Evolutionary conservation across 2,888 invertebrate species (phyloP).

Genomic region (Drosophila tanythrix): DNA sequence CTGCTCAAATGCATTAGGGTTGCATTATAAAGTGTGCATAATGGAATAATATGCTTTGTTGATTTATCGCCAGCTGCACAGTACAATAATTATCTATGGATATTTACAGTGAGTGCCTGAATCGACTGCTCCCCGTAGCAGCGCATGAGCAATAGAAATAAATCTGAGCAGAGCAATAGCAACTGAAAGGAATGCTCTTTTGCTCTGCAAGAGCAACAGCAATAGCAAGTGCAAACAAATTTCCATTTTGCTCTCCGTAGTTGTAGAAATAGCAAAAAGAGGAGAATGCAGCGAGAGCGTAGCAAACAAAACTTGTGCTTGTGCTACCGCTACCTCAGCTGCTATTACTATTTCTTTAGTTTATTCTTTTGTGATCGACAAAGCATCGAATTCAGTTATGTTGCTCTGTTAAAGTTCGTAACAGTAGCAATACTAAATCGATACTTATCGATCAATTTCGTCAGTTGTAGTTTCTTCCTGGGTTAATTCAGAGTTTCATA

Average conservation of each 20-base stretch:
- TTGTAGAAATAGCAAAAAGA: not conserved
- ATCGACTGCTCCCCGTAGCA: not conserved
- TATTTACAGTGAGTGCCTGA: not conserved
- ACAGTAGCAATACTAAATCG: not conserved
- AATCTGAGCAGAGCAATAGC: not conserved
- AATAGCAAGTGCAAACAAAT: not conserved
- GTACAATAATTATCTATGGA: not conserved
- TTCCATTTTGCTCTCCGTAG: not conserved
- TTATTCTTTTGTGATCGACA: not conserved
- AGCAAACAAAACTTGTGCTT: not conserved
- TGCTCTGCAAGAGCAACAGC: not conserved
- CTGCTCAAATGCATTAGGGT: constrained; percentile 16
- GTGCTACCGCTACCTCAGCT: not conserved
- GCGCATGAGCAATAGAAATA: not conserved
- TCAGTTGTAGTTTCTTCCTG: not conserved
- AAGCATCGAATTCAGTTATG: not conserved
- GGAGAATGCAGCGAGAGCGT: not conserved
- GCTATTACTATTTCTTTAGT: not conserved
- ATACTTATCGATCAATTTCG: not conserved
- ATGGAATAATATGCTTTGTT: not conserved
- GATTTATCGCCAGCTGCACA: not conserved
- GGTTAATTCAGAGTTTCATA: not conserved
- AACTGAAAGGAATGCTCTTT: not conserved
- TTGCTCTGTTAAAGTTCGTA: not conserved
- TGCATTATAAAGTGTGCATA: constrained; percentile 3